phyloP scores from a whole-genome alignment of 2,888 invertebrate species.

The Tryphoninae sp. region DNA sequence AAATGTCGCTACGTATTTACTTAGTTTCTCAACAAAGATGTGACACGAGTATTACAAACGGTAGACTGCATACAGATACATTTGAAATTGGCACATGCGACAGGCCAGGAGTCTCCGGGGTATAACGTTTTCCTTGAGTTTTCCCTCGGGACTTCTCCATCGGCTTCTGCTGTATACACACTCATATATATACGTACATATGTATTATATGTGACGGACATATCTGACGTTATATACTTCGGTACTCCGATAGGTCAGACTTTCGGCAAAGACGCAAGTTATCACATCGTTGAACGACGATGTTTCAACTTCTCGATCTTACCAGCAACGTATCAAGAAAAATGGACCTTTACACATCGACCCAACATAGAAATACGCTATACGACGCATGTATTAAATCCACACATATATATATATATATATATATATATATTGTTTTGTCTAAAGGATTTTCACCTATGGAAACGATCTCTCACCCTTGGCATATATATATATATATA shows the following conservation, averaged over 20 bases:
- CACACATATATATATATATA: too few relatives aligned
- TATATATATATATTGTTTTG: too few relatives aligned
- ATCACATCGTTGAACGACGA: conserved; percentile 4
- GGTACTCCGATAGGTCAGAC: conserved; percentile 36
- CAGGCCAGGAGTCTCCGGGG: conserved; percentile 38
- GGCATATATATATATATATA: too few relatives aligned
- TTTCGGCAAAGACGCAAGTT: conserved; percentile 23
- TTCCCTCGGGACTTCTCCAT: conserved; percentile 40
- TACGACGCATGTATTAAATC: too few relatives aligned
- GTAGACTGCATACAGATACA: conserved; percentile 7
- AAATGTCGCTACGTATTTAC: neutral
- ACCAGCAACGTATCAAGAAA: too few relatives aligned
- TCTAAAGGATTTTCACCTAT: too few relatives aligned
- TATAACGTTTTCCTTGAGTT: conserved; percentile 37
- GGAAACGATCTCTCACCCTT: too few relatives aligned
- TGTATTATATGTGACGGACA: conserved; percentile 38
- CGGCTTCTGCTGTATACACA: conserved; percentile 24
- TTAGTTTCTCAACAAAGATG: conserved; percentile 17
- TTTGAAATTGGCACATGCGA: conserved; percentile 45
- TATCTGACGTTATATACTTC: conserved; percentile 13
- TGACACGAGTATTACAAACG: conserved; percentile 15
- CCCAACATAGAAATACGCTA: too few relatives aligned
- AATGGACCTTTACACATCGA: too few relatives aligned
- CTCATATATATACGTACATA: neutral
- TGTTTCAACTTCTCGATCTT: conserved; percentile 15